These are phyloP conservation scores for Apus apus DNA, from an alignment of 2,113 vertebrate genomes.

Conservation along the genomic window DNA sequence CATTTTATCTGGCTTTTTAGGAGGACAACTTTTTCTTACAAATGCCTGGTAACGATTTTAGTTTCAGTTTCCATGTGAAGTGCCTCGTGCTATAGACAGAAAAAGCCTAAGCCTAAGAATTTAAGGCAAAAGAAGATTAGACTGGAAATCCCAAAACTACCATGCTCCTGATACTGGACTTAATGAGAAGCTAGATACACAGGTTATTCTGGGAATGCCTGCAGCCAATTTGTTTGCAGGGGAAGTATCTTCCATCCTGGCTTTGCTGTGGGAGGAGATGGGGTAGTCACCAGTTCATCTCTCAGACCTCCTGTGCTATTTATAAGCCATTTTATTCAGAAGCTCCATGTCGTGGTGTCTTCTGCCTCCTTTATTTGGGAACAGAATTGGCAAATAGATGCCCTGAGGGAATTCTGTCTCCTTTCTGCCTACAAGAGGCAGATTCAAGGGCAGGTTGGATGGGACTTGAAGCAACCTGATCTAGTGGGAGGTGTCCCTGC, in stretches of 20 bases:
- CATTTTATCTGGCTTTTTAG: background rate
- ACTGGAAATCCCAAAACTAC: constrained; percentile 32
- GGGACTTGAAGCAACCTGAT: too few relatives aligned
- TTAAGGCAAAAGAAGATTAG: constrained; percentile 37
- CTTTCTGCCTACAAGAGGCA: background rate
- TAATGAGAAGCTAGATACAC: background rate
- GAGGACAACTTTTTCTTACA: background rate
- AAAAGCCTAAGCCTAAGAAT: background rate
- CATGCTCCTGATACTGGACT: background rate
- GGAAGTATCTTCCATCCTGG: background rate
- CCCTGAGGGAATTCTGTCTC: rapidly evolving
- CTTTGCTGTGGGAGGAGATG: background rate
- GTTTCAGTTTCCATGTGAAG: background rate
- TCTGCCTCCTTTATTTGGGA: background rate
- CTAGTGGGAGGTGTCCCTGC: too few relatives aligned
- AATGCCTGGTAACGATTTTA: background rate
- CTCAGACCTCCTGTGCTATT: background rate
- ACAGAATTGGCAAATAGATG: rapidly evolving
- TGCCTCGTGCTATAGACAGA: background rate
- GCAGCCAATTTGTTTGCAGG: background rate
- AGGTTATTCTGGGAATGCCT: constrained; percentile 37
- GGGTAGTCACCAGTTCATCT: background rate
- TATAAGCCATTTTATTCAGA: background rate
- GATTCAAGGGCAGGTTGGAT: too few relatives aligned
- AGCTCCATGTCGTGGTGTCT: background rate